A percentile compares a stretch with the other conserved stretches of the same genome.
These are phyloP conservation scores for Pterostichus madidus DNA, from an alignment of 2,888 invertebrate genomes.

Conservation along the genomic window DNA sequence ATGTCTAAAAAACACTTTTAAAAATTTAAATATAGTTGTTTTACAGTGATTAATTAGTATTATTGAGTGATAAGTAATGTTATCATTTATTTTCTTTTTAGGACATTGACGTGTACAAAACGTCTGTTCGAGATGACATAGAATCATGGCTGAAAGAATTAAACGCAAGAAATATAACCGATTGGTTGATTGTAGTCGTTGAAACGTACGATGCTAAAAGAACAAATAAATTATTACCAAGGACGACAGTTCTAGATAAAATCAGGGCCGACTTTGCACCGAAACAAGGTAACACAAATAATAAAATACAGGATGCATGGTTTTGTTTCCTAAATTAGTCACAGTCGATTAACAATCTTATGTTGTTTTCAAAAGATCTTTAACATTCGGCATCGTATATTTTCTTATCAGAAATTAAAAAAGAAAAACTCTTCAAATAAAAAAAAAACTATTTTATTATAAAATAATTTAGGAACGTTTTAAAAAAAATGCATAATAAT, in stretches of 20 bases:
- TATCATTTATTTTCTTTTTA: conserved; percentile 74
- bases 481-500: too few relatives aligned
- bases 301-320: too few relatives aligned
- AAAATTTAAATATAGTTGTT: not conserved
- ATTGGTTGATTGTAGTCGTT: conserved; percentile 96
- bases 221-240: conserved; percentile 92
- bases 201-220: conserved; percentile 95
- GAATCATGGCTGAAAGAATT: conserved; percentile 92
- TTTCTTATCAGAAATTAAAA: too few relatives aligned
- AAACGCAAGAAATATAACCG: conserved; percentile 86
- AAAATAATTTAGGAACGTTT: too few relatives aligned
- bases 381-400: too few relatives aligned
- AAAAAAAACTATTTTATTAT: too few relatives aligned
- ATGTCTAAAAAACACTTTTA: not conserved
- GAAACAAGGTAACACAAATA: conserved; percentile 82
- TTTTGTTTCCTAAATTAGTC: too few relatives aligned
- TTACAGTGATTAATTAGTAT: too few relatives aligned
- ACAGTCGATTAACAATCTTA: too few relatives aligned
- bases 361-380: too few relatives aligned
- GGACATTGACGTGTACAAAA: conserved; percentile 96
- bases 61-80: too few relatives aligned
- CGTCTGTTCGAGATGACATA: conserved; percentile 92
- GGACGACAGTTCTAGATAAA: conserved; percentile 96
- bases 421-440: too few relatives aligned
- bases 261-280: conserved; percentile 95